Conservation (phyloP, 1,140 invertebrate genomes). For the Heliconius hewitsoni region DNA sequence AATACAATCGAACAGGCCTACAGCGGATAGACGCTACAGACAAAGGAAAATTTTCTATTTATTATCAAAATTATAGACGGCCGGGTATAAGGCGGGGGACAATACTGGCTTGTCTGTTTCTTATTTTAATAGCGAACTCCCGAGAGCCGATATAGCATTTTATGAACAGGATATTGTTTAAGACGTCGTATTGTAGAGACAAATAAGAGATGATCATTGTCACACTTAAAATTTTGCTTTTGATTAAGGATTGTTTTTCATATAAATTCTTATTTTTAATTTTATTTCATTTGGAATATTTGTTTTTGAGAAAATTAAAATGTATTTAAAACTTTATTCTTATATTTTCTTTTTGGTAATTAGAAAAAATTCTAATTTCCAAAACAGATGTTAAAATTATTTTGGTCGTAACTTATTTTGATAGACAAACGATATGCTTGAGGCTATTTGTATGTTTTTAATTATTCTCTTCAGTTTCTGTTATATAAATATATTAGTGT, state of each 20-base stretch:
- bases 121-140: constrained; percentile 74
- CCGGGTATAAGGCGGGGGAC: constrained; percentile 58
- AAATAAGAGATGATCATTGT: constrained; percentile 46
- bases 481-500: no score
- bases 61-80: constrained; percentile 79
- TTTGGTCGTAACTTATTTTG: no score
- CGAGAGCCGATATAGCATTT: constrained; percentile 69
- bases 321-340: neutral
- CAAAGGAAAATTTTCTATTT: constrained; percentile 79
- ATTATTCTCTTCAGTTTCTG: no score
- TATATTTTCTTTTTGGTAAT: neutral
- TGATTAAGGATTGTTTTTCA: constrained; percentile 29
- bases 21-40: constrained; percentile 64
- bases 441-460: no score
- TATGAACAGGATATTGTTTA: constrained; percentile 68
- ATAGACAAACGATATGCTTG: no score
- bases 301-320: neutral
- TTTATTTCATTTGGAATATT: neutral
- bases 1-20: constrained; percentile 68
- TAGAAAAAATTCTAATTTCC: no score
- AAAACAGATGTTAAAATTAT: no score
- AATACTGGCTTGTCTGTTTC: constrained; percentile 59
- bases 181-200: constrained; percentile 54
- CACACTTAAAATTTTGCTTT: constrained; percentile 45
- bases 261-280: neutral